These are phyloP conservation scores for Takifugu ocellatus DNA, from an alignment of 2,797 vertebrate species.

Conservation along the genomic window DNA sequence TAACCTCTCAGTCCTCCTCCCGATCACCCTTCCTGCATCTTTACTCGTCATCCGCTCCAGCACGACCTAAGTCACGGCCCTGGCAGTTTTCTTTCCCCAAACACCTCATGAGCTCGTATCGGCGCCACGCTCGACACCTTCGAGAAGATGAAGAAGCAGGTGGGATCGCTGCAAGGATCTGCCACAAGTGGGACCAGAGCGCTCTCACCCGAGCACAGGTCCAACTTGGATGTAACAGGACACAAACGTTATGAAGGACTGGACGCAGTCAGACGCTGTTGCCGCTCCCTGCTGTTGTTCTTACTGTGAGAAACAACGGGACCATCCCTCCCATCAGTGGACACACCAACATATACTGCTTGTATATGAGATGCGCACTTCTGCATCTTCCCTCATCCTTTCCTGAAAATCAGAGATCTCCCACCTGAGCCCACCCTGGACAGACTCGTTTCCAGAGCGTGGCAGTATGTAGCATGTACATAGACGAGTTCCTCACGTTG, in stretches of 20 bases:
- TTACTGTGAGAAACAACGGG: no score
- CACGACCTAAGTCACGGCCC: conserved; percentile 28
- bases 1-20: conserved; percentile 27
- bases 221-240: no score
- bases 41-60: conserved; percentile 39
- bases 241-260: no score
- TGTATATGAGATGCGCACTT: no score
- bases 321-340: no score
- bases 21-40: background rate
- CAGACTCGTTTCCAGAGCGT: conserved; percentile 57
- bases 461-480: conserved; percentile 75
- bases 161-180: conserved; percentile 16
- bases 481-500: conserved; percentile 62
- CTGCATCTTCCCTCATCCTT: no score
- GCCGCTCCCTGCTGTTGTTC: no score
- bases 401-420: no score
- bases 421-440: no score
- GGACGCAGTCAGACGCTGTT: no score
- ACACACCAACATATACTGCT: no score
- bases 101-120: conserved; percentile 21
- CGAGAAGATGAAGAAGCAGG: conserved; percentile 12
- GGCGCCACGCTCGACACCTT: conserved; percentile 16
- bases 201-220: no score
- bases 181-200: conserved; percentile 21
- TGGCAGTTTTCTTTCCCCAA: conserved; percentile 25